Evolutionary conservation across 2,113 vertebrate species (phyloP).

Genomic region (Apus apus): DNA sequence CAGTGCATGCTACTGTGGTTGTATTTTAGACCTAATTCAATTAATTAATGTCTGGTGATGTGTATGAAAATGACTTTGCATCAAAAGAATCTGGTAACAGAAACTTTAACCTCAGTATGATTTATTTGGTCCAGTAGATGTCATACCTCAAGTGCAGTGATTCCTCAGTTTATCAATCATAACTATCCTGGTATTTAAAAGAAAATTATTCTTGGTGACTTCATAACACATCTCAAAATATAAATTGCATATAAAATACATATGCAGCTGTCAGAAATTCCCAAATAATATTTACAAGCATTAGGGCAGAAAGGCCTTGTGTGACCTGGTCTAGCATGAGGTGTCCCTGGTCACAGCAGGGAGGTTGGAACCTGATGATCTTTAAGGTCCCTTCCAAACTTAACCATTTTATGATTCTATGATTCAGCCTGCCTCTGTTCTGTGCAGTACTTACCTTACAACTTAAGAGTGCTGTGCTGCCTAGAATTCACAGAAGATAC

Average conservation of each 20-base stretch:
- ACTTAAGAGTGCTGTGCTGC: background rate
- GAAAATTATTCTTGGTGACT: background rate
- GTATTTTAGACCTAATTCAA: background rate
- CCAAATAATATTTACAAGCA: background rate
- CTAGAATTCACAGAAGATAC: background rate
- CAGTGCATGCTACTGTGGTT: accelerated
- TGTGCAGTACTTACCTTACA: background rate
- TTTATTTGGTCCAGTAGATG: background rate
- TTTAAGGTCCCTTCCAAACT: too few relatives aligned
- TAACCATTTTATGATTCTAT: too few relatives aligned
- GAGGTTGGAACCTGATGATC: too few relatives aligned
- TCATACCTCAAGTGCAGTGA: background rate
- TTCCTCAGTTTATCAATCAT: background rate
- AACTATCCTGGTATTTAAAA: background rate
- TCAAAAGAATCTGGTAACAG: background rate
- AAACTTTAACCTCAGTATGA: background rate
- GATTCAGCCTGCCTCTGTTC: background rate
- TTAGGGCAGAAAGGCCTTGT: background rate
- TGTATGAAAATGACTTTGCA: background rate
- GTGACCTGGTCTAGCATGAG: too few relatives aligned
- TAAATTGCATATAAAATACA: background rate
- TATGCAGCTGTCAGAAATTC: background rate
- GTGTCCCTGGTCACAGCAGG: too few relatives aligned
- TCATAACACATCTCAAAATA: background rate
- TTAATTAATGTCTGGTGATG: background rate